Evolutionary conservation across 2,888 invertebrate genomes (phyloP), one percentile per base, ranked within the genome.

Genomic region (Pseudoips prasinana): DNA sequence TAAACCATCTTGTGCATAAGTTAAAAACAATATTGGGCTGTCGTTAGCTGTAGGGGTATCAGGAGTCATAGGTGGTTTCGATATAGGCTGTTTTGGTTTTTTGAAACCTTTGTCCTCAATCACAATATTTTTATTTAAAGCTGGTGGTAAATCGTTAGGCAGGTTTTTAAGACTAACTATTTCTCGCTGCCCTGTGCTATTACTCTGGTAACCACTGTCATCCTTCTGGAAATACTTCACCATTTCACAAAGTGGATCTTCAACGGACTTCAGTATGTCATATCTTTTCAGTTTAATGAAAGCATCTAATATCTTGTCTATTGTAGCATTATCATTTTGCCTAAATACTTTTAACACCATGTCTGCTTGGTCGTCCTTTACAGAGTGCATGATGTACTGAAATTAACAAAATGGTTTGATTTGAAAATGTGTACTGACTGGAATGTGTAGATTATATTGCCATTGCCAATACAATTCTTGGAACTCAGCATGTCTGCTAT

Each of bases 301-400:
- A 22, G 84, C 84, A 51, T 78, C 72, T 8, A 90, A 37, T 52
- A 91, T 79, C 65, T 89, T 90, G 45, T 90, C 90, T 30, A 91
- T 57, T 11, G 90, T 90, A 23, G 90, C 89, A 35, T 83, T 84
- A 10, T 82, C 76, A 53, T 77, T 79, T 71, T 90, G 90, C 42
- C 80, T 80, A 49, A 82, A 91, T 3, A 90, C 77, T 65, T 89
- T 80, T 22, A 91, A 59, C 1, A 91, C 86, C 46, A 88, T 80
- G 48, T 90, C 90, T 8, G 88, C 90, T 31, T 87, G 90, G 52
- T 90, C 90, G 35, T 88, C 86, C 49, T 81, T 86, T 8, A 90
- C 84, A 29, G 88, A 81, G 56, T 90, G 86, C 55, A 77, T 85
- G 46, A 91, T 91, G 39, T 90, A 88, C 90, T 90, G 73, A 35